Base-by-base conservation (phyloP, 2,888 invertebrate genomes). In the Stenchaetothrips biformis region DNA sequence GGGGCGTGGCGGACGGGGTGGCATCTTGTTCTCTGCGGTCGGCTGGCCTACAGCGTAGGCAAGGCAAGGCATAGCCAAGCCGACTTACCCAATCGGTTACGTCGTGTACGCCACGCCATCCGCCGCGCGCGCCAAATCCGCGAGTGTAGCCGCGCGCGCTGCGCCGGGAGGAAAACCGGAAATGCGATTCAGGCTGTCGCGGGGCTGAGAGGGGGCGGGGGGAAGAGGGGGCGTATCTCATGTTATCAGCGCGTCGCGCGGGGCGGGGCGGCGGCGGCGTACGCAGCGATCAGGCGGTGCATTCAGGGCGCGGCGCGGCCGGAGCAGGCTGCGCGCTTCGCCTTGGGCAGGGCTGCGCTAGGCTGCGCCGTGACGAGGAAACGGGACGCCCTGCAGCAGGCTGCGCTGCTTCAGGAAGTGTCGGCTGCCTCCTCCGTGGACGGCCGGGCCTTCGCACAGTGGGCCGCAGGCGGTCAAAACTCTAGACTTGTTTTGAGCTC, bases 51-150 rank as follows among this genome's bases (percentile, higher is more conserved):
- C 37, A 37, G 2, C 37, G 37, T 37, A 37, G 37, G 37, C 37
- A 37, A 37, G 37, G 2, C 37, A 4, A 37, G 37, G 37, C 37
- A 37, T 37, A 37, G 37, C 37, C 37, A 37, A 37, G 37, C 4
- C 37, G 13, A 18, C 67, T 74, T 74, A 74, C 67, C 25, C 67
- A 74, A 74, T 74, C 67, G 67, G 67, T 74, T 74, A 74, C 67
- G 67, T 74, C 37, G 37, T 37, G 37, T 37, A 37, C 37, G 37
- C 37, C 37, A 2, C 37, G 37, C 37, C 37, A 37, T 37, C 37
- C 37, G 37, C 37, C 37, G 37, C 37, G 37, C 53, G 53, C 53
- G 53, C 53, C 53, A 53, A 53, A 53, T 53, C 53, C 53, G 53
- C 13, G 53, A 18, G 53, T 53, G 18, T 53, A 18, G 53, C 53